Evolutionary conservation across 2,113 vertebrate genomes (phyloP).

Genomic region (Trematocara variabile): DNA sequence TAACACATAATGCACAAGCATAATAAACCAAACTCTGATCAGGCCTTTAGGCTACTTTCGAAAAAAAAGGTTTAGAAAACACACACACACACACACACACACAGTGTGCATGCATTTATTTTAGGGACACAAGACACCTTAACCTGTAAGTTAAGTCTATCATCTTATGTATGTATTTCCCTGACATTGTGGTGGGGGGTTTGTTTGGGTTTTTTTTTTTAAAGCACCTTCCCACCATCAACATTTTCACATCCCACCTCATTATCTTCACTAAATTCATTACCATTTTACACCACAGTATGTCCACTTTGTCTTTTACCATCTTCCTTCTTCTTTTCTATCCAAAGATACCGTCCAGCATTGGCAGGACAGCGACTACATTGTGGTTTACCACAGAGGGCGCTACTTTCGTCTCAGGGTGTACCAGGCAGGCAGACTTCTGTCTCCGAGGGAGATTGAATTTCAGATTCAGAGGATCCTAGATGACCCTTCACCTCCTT

Average conservation of each 20-base stretch:
- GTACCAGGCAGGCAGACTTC: slow-evolving; percentile 77
- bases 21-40: not conserved
- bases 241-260: not conserved
- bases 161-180: not conserved
- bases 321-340: not conserved
- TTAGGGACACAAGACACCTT: not conserved
- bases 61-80: not conserved
- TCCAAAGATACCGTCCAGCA: slow-evolving; percentile 79
- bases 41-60: not conserved
- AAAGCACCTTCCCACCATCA: not conserved
- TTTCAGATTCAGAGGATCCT: slow-evolving; percentile 85
- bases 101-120: not conserved
- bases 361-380: slow-evolving; percentile 79
- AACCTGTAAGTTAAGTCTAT: not conserved
- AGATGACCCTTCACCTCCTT: slow-evolving; percentile 73
- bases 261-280: not conserved
- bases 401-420: slow-evolving; percentile 83
- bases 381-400: slow-evolving; percentile 84
- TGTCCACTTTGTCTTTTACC: not conserved
- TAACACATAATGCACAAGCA: not conserved
- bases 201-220: not conserved
- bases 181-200: not conserved
- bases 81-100: not conserved
- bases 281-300: not conserved
- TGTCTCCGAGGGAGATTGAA: slow-evolving; percentile 82